These are phyloP conservation scores for Tineola bisselliella DNA, from an alignment of 2,888 invertebrate genomes.

Conservation along the genomic window DNA sequence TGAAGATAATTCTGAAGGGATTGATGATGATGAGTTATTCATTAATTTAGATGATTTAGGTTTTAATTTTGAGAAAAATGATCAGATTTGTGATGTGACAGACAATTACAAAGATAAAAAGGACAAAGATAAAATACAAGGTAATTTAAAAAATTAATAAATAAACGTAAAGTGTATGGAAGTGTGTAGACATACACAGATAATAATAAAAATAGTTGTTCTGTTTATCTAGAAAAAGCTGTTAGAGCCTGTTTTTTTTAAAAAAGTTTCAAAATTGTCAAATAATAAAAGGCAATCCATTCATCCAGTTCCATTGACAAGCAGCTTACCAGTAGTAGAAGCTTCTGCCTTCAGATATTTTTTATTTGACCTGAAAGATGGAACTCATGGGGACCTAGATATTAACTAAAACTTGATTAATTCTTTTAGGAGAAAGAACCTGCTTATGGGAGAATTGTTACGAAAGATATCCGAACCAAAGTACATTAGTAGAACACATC, in stretches of 20 bases:
- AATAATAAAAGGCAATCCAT: no score
- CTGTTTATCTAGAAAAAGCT: no score
- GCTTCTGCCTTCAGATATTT: no score
- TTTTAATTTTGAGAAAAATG: slow-evolving; percentile 41
- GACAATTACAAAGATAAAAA: slow-evolving; percentile 27
- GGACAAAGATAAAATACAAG: slow-evolving; percentile 45
- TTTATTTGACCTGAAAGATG: no score
- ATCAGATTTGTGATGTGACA: slow-evolving; percentile 24
- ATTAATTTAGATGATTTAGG: slow-evolving; percentile 58
- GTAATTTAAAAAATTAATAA: slow-evolving; percentile 26
- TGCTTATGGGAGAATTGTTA: slow-evolving; percentile 92
- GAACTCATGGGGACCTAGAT: no score
- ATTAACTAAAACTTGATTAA: not conserved
- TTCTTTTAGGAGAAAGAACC: slow-evolving; percentile 46
- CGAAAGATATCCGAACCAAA: slow-evolving; percentile 81
- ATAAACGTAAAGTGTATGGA: no score
- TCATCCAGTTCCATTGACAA: no score
- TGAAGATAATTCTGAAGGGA: slow-evolving; percentile 53
- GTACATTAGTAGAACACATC: slow-evolving; percentile 82
- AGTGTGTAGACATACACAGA: no score
- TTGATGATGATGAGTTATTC: slow-evolving; percentile 58
- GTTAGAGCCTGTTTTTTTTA: no score
- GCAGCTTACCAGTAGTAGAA: no score
- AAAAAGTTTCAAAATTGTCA: no score
- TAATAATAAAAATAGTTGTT: no score